Base-by-base conservation (phyloP, 2,113 vertebrate genomes). In the Tachuris rubrigastra region DNA sequence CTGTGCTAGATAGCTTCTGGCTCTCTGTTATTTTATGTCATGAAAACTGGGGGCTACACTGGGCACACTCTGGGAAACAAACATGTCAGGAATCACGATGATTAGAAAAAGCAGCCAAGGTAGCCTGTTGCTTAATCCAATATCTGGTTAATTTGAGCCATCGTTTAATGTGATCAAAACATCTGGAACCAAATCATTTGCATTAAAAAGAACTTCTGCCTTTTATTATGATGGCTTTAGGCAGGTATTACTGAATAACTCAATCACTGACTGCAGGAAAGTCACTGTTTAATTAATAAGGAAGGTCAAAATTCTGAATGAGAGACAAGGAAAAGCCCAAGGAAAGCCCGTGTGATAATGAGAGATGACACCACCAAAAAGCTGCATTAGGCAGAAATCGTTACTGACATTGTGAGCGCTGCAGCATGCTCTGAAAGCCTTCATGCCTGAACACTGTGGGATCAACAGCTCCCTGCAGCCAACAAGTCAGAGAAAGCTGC, bases 261-360 rank as follows among this genome's bases (percentile, higher is more conserved):
- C 96, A 97, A 96, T 97, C 96, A 97, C 82, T 77, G 89, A 74
- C 85, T 93, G 84, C 77, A 93, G 72, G 66, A 93, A 95, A 95
- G 91, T 78, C 5, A 4, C 79, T 94, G 82, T 92, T 96, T 94
- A 97, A 97, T 97, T 97, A 97, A 96, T 94, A 93, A 65, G 73
- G 92, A 97, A 97, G 94, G 96, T 97, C 97, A 97, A 96, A 96
- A 96, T 96, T 94, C 69, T 94, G 94, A 96, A 90, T 89, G 82
- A 74, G 76, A 94, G 90, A 92, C 96, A 97, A 95, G 91, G 69
- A 96, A 96, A 87, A 96, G 95, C 96, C 96, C 95, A 97, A 97
- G 96, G 96, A 97, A 97, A 97, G 72, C 39, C 92, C 75, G 21
- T 87, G 87, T 90, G 53, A 85, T 96, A 97, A 97, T 91, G 73